Evolutionary conservation across 2,113 vertebrate genomes (phyloP), one percentile per base, ranked within the genome.

Genomic region (Benitochromis conjunctus): DNA sequence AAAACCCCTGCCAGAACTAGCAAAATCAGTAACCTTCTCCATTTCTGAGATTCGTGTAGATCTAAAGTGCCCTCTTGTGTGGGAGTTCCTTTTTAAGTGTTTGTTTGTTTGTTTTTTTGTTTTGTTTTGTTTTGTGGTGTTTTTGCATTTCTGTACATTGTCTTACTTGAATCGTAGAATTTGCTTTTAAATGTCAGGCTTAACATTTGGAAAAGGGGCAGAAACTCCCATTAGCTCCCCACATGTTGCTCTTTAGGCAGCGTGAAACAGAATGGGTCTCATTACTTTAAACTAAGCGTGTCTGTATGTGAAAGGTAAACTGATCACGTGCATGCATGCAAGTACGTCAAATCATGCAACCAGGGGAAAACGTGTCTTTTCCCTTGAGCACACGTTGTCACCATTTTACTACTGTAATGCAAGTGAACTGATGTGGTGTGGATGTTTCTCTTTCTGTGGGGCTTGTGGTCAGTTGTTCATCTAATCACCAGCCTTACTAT

Each of bases 371-470:
- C 9, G 94, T 92, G 94, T 93, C 89, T 94, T 62, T 69, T 86
- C 95, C 92, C 14, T 95, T 85, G 85, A 94, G 96, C 96, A 96
- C 96, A 95, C 96, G 96, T 96, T 95, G 56, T 96, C 96, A 96
- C 96, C 97, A 96, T 95, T 97, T 96, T 96, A 96, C 96, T 95
- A 96, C 97, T 98, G 97, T 98, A 98, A 96, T 18, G 74, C 85
- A 81, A 94, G 92, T 94, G 96, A 96, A 94, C 92, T 93, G 94
- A 97, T 94, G 96, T 97, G 95, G n/a, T 1, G 64, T 71, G 64
- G 64, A 46, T 71, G 64, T 48, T 7, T 51, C 6, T 5, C 11
- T 43, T 48, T 94, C 93, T 58, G 82, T 82, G 88, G 84, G 87
- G 81, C 91, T 88, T 58, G 86, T 78, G 77, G 84, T 85, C 48